phyloP scores from a whole-genome alignment of 2,888 invertebrate genomes.

The Drosophila helvetica region DNA sequence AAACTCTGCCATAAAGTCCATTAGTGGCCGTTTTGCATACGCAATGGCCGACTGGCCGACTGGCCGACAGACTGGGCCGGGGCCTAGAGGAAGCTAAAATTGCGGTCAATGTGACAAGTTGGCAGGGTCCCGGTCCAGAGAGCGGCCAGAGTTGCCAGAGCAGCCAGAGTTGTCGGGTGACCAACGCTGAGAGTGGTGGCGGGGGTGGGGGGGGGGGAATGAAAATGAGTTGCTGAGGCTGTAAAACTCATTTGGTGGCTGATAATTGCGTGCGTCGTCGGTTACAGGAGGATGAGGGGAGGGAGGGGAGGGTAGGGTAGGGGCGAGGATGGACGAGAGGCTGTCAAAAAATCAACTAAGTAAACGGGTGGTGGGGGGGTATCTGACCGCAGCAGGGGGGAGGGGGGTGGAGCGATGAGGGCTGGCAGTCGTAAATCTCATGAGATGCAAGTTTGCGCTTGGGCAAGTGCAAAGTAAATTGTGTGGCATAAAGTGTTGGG shows the following conservation, averaged over 20 bases:
- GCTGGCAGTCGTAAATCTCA: slow-evolving; percentile 15
- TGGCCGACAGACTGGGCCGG: slow-evolving; percentile 37
- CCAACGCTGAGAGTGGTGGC: background rate
- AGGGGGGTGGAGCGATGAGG: background rate
- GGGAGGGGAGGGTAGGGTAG: no score
- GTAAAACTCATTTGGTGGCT: slow-evolving; percentile 35
- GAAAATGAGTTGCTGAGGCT: background rate
- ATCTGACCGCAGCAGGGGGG: background rate
- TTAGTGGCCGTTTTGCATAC: slow-evolving; percentile 71
- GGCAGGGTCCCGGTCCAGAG: slow-evolving; percentile 2
- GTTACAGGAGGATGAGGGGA: background rate
- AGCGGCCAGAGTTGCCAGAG: background rate
- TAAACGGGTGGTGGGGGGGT: slow-evolving; percentile 3
- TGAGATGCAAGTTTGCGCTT: slow-evolving; percentile 5
- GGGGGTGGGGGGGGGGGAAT: background rate
- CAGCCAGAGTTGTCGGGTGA: background rate
- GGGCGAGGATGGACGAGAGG: slow-evolving; percentile 23
- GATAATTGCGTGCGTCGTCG: slow-evolving; percentile 61
- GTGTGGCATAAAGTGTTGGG: slow-evolving; percentile 13
- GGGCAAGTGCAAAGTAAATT: slow-evolving; percentile 8
- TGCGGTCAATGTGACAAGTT: slow-evolving; percentile 57
- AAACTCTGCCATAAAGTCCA: slow-evolving; percentile 64
- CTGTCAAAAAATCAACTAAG: slow-evolving; percentile 54
- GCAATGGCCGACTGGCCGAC: slow-evolving; percentile 26
- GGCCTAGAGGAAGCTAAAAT: slow-evolving; percentile 43